phyloP scores from a whole-genome alignment of 2,888 invertebrate species.

The Drosophila koepferae region DNA sequence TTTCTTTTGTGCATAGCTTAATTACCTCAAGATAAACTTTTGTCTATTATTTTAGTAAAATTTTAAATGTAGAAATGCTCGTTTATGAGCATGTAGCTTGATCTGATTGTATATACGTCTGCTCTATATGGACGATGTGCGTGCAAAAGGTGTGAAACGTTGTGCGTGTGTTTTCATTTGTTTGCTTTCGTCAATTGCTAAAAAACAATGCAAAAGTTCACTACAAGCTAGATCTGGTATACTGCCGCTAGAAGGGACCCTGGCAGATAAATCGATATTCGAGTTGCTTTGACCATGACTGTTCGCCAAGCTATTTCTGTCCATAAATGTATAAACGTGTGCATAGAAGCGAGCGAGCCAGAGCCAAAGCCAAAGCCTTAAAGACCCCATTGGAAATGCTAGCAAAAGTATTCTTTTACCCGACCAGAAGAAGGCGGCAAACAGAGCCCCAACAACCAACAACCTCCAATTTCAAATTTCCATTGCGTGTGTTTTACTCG shows the following conservation, averaged over 20 bases:
- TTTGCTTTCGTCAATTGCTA: conserved; percentile 68
- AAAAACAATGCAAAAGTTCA: conserved; percentile 63
- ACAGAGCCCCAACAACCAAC: conserved; percentile 1
- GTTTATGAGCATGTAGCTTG: conserved; percentile 15
- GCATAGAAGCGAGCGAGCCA: conserved; percentile 11
- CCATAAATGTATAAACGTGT: conserved; percentile 11
- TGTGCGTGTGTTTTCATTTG: conserved; percentile 62
- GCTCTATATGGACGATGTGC: conserved; percentile 16
- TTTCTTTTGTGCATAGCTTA: conserved; percentile 33
- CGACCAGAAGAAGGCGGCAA: not conserved
- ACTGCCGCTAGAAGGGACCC: not conserved
- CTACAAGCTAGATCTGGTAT: conserved; percentile 28
- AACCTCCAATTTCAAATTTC: conserved; percentile 4
- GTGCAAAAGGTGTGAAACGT: conserved; percentile 65
- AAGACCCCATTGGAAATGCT: conserved; percentile 53
- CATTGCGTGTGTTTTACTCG: conserved; percentile 50
- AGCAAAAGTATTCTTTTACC: conserved; percentile 18
- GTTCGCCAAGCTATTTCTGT: conserved; percentile 40
- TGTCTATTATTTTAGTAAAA: conserved; percentile 30
- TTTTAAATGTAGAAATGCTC: conserved; percentile 39
- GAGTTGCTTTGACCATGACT: conserved; percentile 73
- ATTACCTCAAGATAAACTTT: conserved; percentile 40
- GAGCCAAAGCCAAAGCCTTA: conserved; percentile 40
- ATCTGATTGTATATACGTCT: conserved; percentile 20
- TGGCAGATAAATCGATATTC: conserved; percentile 72